Base-by-base conservation (phyloP, 2,888 invertebrate genomes). In the Nomada ferruginata region DNA sequence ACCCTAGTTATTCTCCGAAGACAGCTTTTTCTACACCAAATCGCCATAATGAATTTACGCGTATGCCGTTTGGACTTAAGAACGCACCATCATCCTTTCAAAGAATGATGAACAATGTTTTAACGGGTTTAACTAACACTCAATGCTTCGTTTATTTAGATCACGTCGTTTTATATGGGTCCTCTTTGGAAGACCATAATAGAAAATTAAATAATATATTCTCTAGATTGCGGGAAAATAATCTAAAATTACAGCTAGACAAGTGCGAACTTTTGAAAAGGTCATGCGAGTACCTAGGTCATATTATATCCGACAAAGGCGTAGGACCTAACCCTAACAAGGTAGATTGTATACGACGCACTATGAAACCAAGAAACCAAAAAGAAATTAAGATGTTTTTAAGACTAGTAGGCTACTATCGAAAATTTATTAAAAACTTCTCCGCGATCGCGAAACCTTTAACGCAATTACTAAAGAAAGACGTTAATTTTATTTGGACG, bases 91-190 rank as follows among this genome's bases (percentile, higher is more conserved):
- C 20, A 20, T 20, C 20, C 20, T 20, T 20, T 20, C 20, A 20
- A 20, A 20, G 20, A 20, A 20, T 20, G 20, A 20, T 20, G 20
- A 20, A 20, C 18, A 68, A 87, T 59, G 85, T 91, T 9, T 74
- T 93, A 7, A 75, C 80, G 23, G 79, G 79, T 10, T 53, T 85
- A 57, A 72, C 53, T 50, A 59, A 60, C 26, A 59, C 20, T 3
- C 42, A 61, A 53, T 52, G 42, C 11, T 53, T 61, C 18, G 68
- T 75, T 15, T 75, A 68, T 9, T 15, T 75, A 10, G 75, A 71
- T 26, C 53, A 76, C 47, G 13, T 76, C 15, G 66, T 91, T 29
- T 52, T 83, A 20, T 79, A 68, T 26, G 79, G 76, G 13, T 61
- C 36, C 3, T 72, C 55, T 18, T 68, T 59, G 42, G 59, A 85